These are phyloP conservation scores for Scomber scombrus DNA, from an alignment of 2,113 vertebrate genomes.

Conservation along the genomic window DNA sequence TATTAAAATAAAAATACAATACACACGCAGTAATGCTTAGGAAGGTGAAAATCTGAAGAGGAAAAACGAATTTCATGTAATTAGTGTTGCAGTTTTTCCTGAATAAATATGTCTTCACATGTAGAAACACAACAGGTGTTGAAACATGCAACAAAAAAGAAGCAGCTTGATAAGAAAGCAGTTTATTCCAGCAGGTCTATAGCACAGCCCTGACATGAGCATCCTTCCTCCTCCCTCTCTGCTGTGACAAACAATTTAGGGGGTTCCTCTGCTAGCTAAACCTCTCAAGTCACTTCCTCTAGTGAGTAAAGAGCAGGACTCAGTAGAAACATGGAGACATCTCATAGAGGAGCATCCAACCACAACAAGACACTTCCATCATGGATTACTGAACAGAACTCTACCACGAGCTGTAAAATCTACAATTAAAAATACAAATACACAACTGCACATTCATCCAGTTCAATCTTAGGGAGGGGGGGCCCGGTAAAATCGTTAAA, in stretches of 20 bases:
- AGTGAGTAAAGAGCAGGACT: background rate
- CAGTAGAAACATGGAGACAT: background rate
- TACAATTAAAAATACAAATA: background rate
- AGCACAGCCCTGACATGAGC: background rate
- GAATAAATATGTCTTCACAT: constrained; percentile 5
- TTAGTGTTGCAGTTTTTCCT: background rate
- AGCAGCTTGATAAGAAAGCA: background rate
- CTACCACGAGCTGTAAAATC: background rate
- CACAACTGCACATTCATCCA: background rate
- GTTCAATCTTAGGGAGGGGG: background rate
- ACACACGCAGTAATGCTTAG: background rate
- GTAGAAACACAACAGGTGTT: background rate
- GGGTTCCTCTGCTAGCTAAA: background rate
- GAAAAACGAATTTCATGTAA: background rate
- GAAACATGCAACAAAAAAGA: background rate
- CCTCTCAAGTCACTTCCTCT: background rate
- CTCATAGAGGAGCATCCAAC: background rate
- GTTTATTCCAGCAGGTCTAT: constrained; percentile 15
- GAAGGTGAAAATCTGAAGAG: constrained; percentile 1
- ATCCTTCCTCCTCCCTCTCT: constrained; percentile 2
- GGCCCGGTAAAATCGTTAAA: background rate
- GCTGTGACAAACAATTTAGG: background rate
- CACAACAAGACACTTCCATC: background rate
- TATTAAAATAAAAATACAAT: constrained; percentile 18
- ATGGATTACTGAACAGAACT: background rate